Evolutionary conservation across 1,140 invertebrate species (phyloP), one percentile per base, ranked within the genome.

Genomic region (Calliopsis andreniformis): DNA sequence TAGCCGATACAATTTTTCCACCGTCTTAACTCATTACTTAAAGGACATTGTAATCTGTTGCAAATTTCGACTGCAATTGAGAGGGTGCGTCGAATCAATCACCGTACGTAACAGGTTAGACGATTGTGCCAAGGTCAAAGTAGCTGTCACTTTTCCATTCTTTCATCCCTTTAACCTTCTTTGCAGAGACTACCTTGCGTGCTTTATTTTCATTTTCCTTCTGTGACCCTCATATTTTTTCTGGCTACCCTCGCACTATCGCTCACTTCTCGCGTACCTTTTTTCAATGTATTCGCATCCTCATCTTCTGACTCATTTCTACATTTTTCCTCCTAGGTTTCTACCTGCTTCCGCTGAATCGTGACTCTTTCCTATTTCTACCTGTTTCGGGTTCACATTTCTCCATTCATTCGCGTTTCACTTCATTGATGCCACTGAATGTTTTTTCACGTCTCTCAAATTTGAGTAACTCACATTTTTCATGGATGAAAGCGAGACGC

Each of bases 161-260:
- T 39, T 39, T 39, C 35, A 39, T 39, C 10, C 35, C 35, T 39
- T 10, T 10, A 10, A 3, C 10, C 43, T 51, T 39, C 66, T 1
- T 39, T 49, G 45, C 42, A 14, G 32, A 25, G 10, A 53, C 42
- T 20, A n/a, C 47, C 42, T 63, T 59, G 39, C 14, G 8, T 35
- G 20, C 61, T 80, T 77, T 77, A 68, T 16, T 66, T 75, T 72
- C 59, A 59, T 76, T 64, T 61, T 51, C 32, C 58, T 30, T 23
- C 25, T 45, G 64, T 77, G 66, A n/a, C 49, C 43, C 47, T 67
- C 85, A 87, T 89, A 89, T 90, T 90, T 89, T 88, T 88, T 89
- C 89, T 87, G 82, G 87, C 88, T 89, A 3, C 87, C 86, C 87
- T 87, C 86, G 89, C 89, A 39, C 28, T 58, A 43, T 55, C 70